phyloP scores from a whole-genome alignment of 2,888 invertebrate species.

The Drosophila demipolita region DNA sequence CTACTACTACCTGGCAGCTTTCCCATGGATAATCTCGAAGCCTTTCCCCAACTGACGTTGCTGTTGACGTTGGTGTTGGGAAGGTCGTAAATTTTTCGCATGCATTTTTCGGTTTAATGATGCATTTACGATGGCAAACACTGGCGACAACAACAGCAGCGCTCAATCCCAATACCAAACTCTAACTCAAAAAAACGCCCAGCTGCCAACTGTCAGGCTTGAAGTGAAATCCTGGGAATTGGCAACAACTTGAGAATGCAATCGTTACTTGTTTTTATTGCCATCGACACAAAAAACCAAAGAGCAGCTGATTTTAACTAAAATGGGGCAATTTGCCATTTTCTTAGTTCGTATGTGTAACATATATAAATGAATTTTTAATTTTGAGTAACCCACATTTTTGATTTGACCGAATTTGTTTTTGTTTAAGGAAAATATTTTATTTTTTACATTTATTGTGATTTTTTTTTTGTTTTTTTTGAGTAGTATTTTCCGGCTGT shows the following conservation, averaged over 20 bases:
- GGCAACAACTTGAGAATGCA: slow-evolving; percentile 74
- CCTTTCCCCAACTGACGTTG: slow-evolving; percentile 36
- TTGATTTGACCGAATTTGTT: neutral
- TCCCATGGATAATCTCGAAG: slow-evolving; percentile 28
- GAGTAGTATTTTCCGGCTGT: slow-evolving; percentile 26
- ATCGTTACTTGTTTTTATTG: slow-evolving; percentile 79
- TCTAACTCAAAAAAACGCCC: neutral
- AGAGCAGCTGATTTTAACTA: slow-evolving; percentile 61
- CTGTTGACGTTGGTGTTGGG: slow-evolving; percentile 57
- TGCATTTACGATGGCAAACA: slow-evolving; percentile 81
- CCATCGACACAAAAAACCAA: slow-evolving; percentile 60
- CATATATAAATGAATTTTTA: slow-evolving; percentile 6
- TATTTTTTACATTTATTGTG: slow-evolving; percentile 56
- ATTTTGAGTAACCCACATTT: slow-evolving; percentile 8
- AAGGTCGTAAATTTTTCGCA: slow-evolving; percentile 79
- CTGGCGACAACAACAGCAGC: slow-evolving; percentile 60
- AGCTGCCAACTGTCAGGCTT: slow-evolving; percentile 6
- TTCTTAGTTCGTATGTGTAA: slow-evolving; percentile 9
- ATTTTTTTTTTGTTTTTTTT: slow-evolving; percentile 28
- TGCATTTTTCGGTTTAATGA: slow-evolving; percentile 82
- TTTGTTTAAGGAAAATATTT: slow-evolving; percentile 72
- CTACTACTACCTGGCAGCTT: slow-evolving; percentile 72
- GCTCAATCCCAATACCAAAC: slow-evolving; percentile 3
- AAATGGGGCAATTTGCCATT: slow-evolving; percentile 28
- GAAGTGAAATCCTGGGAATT: slow-evolving; percentile 55